Conservation (phyloP, 2,113 vertebrate genomes). For the Pholis gunnellus region DNA sequence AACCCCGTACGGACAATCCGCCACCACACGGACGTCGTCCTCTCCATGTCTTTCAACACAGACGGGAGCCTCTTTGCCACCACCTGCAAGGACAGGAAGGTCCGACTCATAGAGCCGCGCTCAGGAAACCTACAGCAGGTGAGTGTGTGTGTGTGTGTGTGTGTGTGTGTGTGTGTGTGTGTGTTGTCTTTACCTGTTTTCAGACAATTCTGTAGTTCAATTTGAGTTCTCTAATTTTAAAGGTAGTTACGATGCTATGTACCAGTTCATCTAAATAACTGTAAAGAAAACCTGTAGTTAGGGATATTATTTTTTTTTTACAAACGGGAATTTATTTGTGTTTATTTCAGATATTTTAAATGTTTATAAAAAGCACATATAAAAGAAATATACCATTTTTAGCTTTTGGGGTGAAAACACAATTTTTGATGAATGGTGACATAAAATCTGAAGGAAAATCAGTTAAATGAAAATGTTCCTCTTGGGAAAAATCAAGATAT, state of each 20-base stretch:
- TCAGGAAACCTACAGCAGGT: constrained; percentile 87
- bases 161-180: constrained; percentile 4
- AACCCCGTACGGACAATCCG: constrained; percentile 87
- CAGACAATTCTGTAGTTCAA: background rate
- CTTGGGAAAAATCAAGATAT: background rate
- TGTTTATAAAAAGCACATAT: too few relatives aligned
- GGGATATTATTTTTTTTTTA: background rate
- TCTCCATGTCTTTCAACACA: constrained; percentile 95
- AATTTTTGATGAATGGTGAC: background rate
- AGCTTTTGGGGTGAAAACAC: background rate
- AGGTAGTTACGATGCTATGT: background rate
- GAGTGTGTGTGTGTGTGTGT: background rate
- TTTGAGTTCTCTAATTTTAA: background rate
- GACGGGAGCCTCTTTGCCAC: constrained; percentile 92
- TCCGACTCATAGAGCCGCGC: constrained; percentile 88
- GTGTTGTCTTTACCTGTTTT: background rate
- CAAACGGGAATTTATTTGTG: background rate
- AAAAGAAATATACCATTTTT: too few relatives aligned
- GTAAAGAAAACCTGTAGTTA: background rate
- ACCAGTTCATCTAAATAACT: background rate
- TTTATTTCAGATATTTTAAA: background rate
- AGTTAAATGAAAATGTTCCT: background rate
- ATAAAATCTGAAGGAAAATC: background rate
- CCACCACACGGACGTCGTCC: constrained; percentile 89
- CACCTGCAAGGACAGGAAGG: constrained; percentile 90